A percentile compares a stretch with the other conserved stretches of the same genome.
These are phyloP conservation scores for Chironomus riparius DNA, from an alignment of 2,888 invertebrate species.

Conservation along the genomic window DNA sequence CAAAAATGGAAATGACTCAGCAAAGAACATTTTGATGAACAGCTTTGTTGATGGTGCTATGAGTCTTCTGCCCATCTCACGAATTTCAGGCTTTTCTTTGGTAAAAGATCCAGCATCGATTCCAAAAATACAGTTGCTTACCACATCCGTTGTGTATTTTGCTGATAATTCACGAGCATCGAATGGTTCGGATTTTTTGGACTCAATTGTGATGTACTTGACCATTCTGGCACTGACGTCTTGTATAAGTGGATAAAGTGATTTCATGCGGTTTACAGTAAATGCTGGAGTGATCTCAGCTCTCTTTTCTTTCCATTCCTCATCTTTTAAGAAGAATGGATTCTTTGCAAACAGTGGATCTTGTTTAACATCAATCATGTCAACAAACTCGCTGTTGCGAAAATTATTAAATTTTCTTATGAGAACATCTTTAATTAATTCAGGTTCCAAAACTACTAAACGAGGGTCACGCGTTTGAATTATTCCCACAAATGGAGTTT, in stretches of 20 bases:
- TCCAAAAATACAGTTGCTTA: slow-evolving; percentile 44
- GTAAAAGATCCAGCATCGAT: slow-evolving; percentile 41
- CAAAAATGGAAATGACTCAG: slow-evolving; percentile 34
- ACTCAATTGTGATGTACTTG: background rate
- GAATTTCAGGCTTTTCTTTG: slow-evolving; percentile 34
- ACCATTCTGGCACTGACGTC: background rate
- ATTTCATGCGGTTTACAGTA: slow-evolving; percentile 29
- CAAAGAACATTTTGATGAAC: slow-evolving; percentile 31
- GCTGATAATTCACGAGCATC: slow-evolving; percentile 29
- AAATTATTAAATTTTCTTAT: slow-evolving; percentile 42
- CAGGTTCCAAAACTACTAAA: slow-evolving; percentile 38
- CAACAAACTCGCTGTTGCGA: slow-evolving; percentile 32
- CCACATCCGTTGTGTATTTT: slow-evolving; percentile 42
- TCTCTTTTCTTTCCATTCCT: slow-evolving; percentile 33
- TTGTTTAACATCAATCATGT: slow-evolving; percentile 21
- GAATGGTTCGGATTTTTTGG: background rate
- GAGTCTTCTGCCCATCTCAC: slow-evolving; percentile 34
- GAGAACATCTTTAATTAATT: slow-evolving; percentile 38
- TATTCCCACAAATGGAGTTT: slow-evolving; percentile 40
- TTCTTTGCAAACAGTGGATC: slow-evolving; percentile 33
- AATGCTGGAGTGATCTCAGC: slow-evolving; percentile 32
- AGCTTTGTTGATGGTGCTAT: slow-evolving; percentile 33
- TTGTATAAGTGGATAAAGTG: slow-evolving; percentile 26
- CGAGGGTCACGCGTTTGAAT: slow-evolving; percentile 37
- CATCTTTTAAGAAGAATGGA: slow-evolving; percentile 34